phyloP scores from a whole-genome alignment of 2,797 vertebrate species.

The Phataginus tetradactyla region DNA sequence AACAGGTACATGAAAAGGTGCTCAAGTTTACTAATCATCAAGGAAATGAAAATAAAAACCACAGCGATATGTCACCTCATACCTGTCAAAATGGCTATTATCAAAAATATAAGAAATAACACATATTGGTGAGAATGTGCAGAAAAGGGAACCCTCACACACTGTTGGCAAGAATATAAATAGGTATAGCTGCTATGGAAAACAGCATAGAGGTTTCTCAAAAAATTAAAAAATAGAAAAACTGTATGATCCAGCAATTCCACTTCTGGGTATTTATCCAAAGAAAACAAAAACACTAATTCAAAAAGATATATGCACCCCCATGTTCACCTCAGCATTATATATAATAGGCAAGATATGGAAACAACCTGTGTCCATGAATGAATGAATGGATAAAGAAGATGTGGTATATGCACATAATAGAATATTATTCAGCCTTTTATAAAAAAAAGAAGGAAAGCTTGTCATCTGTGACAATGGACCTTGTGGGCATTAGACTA shows the following conservation, averaged over 20 bases:
- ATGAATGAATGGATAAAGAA: neutral
- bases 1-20: neutral
- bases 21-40: neutral
- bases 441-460: neutral
- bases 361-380: neutral
- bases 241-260: neutral
- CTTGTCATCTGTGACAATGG: neutral
- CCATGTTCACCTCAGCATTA: neutral
- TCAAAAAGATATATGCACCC: neutral
- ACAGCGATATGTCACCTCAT: neutral
- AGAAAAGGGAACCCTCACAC: neutral
- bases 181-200: neutral
- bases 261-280: neutral
- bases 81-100: neutral
- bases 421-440: neutral
- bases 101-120: neutral
- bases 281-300: neutral
- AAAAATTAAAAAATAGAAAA: neutral
- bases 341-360: neutral
- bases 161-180: neutral
- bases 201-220: neutral
- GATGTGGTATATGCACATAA: neutral
- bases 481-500: neutral
- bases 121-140: neutral
- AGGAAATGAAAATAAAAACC: neutral